Evolutionary conservation across 2,113 vertebrate genomes (phyloP), one percentile per base, ranked within the genome.

Genomic region (Zosterops lateralis): DNA sequence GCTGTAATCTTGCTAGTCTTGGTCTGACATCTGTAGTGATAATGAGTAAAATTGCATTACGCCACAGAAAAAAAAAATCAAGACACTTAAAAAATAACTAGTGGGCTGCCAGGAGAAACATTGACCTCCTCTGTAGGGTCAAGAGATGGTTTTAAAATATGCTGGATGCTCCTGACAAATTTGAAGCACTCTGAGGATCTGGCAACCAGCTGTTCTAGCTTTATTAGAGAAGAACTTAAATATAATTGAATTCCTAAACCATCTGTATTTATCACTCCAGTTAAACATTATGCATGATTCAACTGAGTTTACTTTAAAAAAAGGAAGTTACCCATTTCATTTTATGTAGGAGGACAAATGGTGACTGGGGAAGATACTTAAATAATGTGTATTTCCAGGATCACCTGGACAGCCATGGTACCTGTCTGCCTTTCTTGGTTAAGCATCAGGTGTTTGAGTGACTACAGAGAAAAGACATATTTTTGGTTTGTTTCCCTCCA

Each of bases 11-110:
- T 93, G 87, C 94, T 96, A 93, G 95, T 94, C 82, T 92, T 93
- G 89, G 91, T 97, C 94, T 97, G 96, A 98, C 96, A 97, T 97
- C 96, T 97, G 97, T 96, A 97, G 97, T 96, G 97, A 98, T 98
- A 98, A 98, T 98, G 98, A 98, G 97, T 97, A 97, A 98, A 98
- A 97, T 98, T 97, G 97, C 96, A 98, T 98, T 97, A 97, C 79
- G 58, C 97, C 95, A 92, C 92, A 97, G 93, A 98, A 97, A 97
- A 87, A 38, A 38, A 97, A 97, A 97, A 97, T 95, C 93, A 97
- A 98, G 97, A 97, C 93, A 94, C 93, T 96, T 96, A 97, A 96
- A 97, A 97, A 97, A 97, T 97, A 97, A 97, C 95, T 96, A 97
- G 92, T 75, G 87, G 89, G 93, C 94, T 98, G 96, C 97, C 97